Base-by-base conservation (phyloP, 2,113 vertebrate species). In the Dendropsophus ebraccatus region DNA sequence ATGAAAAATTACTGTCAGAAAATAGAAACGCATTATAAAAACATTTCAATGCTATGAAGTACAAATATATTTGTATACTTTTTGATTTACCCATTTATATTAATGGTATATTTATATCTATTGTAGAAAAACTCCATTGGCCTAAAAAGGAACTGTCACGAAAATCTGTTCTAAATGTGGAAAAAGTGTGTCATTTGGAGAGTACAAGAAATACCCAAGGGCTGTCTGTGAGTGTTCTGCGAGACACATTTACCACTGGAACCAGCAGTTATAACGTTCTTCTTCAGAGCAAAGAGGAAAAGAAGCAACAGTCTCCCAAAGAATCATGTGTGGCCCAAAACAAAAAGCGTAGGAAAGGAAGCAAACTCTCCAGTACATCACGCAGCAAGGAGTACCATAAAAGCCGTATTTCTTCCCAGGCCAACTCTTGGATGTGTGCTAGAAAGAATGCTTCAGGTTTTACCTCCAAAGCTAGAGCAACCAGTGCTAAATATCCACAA, bases 121-220 rank as follows among this genome's bases (percentile, higher is more conserved):
- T 91, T 87, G 82, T 91, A 99, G 97, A 98, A 91, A 94, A 92
- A 79, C 96, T 98, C 90, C 96, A 94, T 88, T 97, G 96, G 96
- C 96, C 95, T 65, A 91, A 97, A 77, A 91, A 93, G 82, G 97
- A 99, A 88, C 92, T 96, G 90, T 94, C 97, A 47, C 96, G 94
- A 90, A 97, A 96, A 91, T 94, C 93, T 6, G 0, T 97, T 70
- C 88, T 97, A 86, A 95, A 90, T 81, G 94, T 92, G 23, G 89
- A 91, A 72, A 91, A 94, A 0, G 93, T 91, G 32, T 78, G 91
- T 73, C 88, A 91, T 89, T 88, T 88, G 70, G 92, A 89, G 16
- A 94, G 92, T 87, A 94, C 94, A 82, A 93, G 93, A 54, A 90
- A 70, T 89, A 83, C 94, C 54, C 91, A 95, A 74, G 93, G 89